Conservation (phyloP, 2,888 invertebrate genomes). For the Scaptomyza tumidula region DNA sequence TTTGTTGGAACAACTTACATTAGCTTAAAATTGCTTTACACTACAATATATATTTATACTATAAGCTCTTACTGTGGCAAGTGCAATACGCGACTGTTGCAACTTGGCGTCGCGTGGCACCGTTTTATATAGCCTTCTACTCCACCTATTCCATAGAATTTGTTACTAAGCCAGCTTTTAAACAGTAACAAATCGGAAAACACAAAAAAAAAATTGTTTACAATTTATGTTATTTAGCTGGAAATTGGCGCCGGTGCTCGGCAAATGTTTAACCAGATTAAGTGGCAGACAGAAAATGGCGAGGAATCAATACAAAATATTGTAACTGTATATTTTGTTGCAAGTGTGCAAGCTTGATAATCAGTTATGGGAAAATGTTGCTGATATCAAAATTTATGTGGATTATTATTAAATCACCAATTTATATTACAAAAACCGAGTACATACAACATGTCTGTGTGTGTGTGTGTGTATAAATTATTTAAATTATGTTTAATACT, state of each 20-base stretch:
- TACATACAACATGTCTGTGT: not conserved
- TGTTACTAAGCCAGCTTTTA: not conserved
- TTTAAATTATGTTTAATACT: constrained; percentile 36
- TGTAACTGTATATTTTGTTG: constrained; percentile 6
- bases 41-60: no score
- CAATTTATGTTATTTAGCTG: constrained; percentile 1
- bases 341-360: not conserved
- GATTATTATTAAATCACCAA: constrained; percentile 30
- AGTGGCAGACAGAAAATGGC: constrained; percentile 1
- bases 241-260: constrained; percentile 6
- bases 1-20: not conserved
- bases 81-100: constrained; percentile 12
- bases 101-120: not conserved
- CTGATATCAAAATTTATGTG: constrained; percentile 25
- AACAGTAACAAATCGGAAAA: not conserved
- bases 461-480: constrained; percentile 3
- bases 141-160: not conserved
- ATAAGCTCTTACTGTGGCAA: constrained; percentile 1
- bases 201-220: constrained; percentile 13
- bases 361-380: constrained; percentile 21
- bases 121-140: constrained; percentile 19
- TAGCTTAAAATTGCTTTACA: no score
- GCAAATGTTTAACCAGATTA: constrained; percentile 31
- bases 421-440: not conserved
- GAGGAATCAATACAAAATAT: constrained; percentile 12